Base-by-base conservation (phyloP, 2,113 vertebrate genomes). In the Neolamprologus cancellatus region DNA sequence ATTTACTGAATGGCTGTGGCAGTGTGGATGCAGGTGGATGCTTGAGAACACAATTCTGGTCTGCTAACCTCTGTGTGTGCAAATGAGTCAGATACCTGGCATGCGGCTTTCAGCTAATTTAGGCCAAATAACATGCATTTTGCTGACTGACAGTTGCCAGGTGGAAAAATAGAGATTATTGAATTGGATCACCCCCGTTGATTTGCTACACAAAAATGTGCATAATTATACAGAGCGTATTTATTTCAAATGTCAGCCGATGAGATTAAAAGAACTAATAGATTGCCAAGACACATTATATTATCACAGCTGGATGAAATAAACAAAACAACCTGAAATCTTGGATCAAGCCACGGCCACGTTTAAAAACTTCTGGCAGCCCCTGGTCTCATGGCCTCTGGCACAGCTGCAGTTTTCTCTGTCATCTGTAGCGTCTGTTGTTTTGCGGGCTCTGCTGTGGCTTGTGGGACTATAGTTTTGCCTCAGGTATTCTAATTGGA, bases 1-100 rank as follows among this genome's bases (percentile, higher is more conserved):
- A 13, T 57, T 41, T 18, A 18, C 36, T 48, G 23, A 44, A 52
- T 74, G 28, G 55, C 6, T 50, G 44, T 50, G 25, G 25, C 28
- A 2, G 69, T 53, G 86, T 97, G 97, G 54, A 96, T 97, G 20
- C 97, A 97, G 96, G 97, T 98, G 84, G 96, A 76, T 82, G 39
- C 82, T 86, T 34, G 44, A 61, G 55, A 78, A 36, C 10, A 87
- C 11, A 3, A 57, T 66, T 78, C 46, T 82, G 52, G 74, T 82
- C 28, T 50, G 55, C 76, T 66, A 66, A 89, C 81, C 25, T n/a
- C 39, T 39, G 32, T 17, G 50, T 76, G 64, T 50, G 74, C 80
- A 79, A 88, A 84, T 88, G 83, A 88, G 78, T 87, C 78, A 64
- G 28, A 89, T 86, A 83, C 54, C 89, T 83, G 86, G 84, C 89